These are phyloP conservation scores for Nicator chloris DNA, from an alignment of 2,113 vertebrate genomes.

Conservation along the genomic window DNA sequence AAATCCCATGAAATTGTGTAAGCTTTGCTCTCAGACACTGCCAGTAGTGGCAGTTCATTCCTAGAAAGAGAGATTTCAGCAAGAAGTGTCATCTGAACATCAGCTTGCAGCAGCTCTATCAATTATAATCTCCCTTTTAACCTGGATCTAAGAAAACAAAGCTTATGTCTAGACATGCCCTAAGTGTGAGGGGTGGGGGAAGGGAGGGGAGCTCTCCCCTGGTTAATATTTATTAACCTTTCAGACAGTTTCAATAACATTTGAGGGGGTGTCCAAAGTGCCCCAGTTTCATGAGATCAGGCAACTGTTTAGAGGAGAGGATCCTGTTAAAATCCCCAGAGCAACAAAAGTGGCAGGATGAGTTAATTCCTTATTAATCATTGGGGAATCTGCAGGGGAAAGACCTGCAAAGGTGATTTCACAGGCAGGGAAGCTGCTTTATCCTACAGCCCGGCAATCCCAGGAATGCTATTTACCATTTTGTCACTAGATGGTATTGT, in stretches of 20 bases:
- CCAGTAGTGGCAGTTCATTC: not conserved
- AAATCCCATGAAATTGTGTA: not conserved
- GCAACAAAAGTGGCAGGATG: not conserved
- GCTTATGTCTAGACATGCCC: not conserved
- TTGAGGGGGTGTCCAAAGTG: not conserved
- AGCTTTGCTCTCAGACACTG: not conserved
- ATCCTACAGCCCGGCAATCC: not conserved
- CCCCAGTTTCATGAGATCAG: not conserved
- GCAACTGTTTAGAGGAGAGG: not conserved
- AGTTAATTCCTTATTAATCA: not conserved
- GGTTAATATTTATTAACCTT: not conserved
- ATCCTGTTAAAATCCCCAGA: not conserved
- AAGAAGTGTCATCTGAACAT: not conserved
- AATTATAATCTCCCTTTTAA: not conserved
- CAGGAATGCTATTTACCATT: conserved; percentile 57
- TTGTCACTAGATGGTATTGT: conserved; percentile 63
- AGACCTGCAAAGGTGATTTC: not conserved
- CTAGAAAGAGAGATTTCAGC: not conserved
- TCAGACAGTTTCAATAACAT: not conserved
- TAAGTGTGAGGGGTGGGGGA: not conserved
- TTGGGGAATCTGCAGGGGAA: not conserved
- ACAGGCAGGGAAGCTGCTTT: not conserved
- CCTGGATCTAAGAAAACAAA: not conserved
- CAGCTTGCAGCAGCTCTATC: not conserved
- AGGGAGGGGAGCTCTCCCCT: not conserved